phyloP scores from a whole-genome alignment of 1,140 invertebrate species.

The Drosophila ficusphila region DNA sequence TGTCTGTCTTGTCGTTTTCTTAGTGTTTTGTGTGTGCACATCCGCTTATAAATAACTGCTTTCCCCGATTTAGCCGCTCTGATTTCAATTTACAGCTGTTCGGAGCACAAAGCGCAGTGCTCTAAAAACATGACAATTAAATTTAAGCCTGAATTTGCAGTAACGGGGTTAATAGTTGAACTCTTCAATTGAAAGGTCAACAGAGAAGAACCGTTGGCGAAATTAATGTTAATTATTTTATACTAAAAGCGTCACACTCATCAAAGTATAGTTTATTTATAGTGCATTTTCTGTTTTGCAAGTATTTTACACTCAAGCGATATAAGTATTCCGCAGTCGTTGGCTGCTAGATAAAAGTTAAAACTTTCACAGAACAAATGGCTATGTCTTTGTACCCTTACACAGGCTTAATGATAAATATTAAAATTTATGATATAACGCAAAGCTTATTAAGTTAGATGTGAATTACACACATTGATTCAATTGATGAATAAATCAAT shows the following conservation, averaged over 20 bases:
- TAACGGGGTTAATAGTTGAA: not conserved
- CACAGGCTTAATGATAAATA: not conserved
- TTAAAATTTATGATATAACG: not conserved
- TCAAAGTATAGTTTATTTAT: not conserved
- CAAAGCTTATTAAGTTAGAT: too few relatives aligned
- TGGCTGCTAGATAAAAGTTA: too few relatives aligned
- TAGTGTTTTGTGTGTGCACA: conserved; percentile 32
- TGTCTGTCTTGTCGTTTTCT: conserved; percentile 22
- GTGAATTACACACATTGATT: too few relatives aligned
- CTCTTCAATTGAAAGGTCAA: conserved; percentile 13
- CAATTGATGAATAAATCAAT: too few relatives aligned
- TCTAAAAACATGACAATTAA: conserved; percentile 1
- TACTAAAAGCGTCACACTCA: too few relatives aligned
- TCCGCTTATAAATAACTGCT: conserved; percentile 65
- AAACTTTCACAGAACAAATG: too few relatives aligned
- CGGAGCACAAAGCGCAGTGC: conserved; percentile 7
- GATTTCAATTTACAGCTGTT: conserved; percentile 30
- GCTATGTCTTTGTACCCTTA: not conserved
- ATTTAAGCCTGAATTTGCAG: not conserved
- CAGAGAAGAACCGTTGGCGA: too few relatives aligned
- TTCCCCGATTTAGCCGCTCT: conserved; percentile 48
- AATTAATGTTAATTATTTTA: too few relatives aligned
- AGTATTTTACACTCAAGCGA: too few relatives aligned
- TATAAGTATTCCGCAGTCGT: too few relatives aligned
- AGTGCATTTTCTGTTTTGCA: too few relatives aligned